phyloP scores from a whole-genome alignment of 2,797 vertebrate genomes.

The Falco biarmicus region DNA sequence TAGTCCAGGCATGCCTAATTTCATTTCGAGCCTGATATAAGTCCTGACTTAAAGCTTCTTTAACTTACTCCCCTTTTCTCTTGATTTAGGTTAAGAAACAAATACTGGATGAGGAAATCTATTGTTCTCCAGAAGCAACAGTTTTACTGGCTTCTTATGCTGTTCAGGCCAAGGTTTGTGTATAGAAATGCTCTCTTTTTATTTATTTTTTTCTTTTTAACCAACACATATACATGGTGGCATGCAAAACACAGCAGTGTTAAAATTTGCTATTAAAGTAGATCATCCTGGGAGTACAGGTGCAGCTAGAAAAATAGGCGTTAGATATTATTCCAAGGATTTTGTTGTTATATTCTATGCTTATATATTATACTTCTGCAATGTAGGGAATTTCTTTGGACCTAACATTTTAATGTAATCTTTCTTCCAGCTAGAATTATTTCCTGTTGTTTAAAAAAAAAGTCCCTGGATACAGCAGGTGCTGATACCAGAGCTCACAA shows the following conservation, averaged over 20 bases:
- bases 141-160: conserved; percentile 93
- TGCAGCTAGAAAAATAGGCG: not conserved
- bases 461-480: not conserved
- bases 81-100: conserved; percentile 90
- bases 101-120: conserved; percentile 94
- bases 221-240: not conserved
- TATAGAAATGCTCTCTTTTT: not conserved
- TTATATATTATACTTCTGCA: not conserved
- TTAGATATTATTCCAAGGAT: not conserved
- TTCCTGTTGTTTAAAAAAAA: not conserved
- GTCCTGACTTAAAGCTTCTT: not conserved
- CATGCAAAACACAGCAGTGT: not conserved
- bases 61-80: not conserved
- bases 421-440: not conserved
- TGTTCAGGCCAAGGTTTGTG: conserved; percentile 91
- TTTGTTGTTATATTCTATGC: not conserved
- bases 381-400: not conserved
- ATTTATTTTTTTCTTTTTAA: not conserved
- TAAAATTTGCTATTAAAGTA: not conserved
- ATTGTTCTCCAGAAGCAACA: conserved; percentile 93
- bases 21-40: conserved; percentile 9
- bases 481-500: not conserved
- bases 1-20: conserved; percentile 16
- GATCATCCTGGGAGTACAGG: not conserved
- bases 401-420: not conserved